Evolutionary conservation across 1,140 invertebrate species (phyloP).

Genomic region (Agraylea sexmaculata): DNA sequence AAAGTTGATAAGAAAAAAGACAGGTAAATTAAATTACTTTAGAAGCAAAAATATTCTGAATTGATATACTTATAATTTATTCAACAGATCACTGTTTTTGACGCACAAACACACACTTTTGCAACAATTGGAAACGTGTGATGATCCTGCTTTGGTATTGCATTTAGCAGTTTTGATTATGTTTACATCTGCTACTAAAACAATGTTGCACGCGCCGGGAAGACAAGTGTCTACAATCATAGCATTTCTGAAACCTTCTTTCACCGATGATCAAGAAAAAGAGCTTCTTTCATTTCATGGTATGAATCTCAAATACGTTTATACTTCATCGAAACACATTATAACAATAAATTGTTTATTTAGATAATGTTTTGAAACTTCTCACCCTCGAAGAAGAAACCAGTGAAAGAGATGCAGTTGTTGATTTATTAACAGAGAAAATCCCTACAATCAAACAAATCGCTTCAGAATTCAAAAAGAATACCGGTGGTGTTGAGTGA

Average conservation of each 20-base stretch:
- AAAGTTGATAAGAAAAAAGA: conserved; percentile 86
- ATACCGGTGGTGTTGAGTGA: no score
- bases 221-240: conserved; percentile 78
- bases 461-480: conserved; percentile 31
- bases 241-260: conserved; percentile 52
- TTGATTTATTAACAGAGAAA: conserved; percentile 24
- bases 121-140: conserved; percentile 57
- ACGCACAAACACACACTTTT: conserved; percentile 71
- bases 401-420: conserved; percentile 23
- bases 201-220: conserved; percentile 80
- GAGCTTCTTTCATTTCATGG: conserved; percentile 65
- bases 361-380: conserved; percentile 52
- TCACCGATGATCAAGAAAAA: conserved; percentile 50
- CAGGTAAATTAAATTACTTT: conserved; percentile 34
- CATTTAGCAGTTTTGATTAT: conserved; percentile 71
- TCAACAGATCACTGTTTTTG: conserved; percentile 47
- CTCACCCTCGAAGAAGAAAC: conserved; percentile 34
- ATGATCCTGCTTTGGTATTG: conserved; percentile 72
- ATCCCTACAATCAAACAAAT: conserved; percentile 27
- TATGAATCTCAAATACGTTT: no score
- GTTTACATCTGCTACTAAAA: conserved; percentile 68
- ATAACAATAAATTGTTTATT: conserved; percentile 21
- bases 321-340: conserved; percentile 1
- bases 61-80: not conserved
- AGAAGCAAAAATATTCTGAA: conserved; percentile 4